These are phyloP conservation scores for Drosophila recens DNA, from an alignment of 2,888 invertebrate genomes.

Conservation along the genomic window DNA sequence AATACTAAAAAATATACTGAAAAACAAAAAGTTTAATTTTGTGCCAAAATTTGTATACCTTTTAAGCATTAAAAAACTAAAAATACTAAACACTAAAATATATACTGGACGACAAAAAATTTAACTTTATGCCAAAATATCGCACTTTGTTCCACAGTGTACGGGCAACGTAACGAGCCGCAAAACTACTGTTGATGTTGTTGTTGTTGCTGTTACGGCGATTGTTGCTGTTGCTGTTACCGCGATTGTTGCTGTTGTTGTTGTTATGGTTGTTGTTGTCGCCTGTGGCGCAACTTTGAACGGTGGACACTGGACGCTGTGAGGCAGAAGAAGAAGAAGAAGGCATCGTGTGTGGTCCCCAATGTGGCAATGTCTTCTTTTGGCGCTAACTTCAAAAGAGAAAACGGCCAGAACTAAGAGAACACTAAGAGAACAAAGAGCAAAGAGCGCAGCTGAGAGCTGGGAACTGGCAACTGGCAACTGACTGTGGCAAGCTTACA, in stretches of 20 bases:
- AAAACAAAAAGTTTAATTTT: too few species aligned
- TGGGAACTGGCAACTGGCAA: conserved; percentile 2
- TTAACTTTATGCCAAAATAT: too few species aligned
- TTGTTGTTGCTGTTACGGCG: conserved; percentile 28
- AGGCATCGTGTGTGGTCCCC: conserved; percentile 77
- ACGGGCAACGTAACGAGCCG: conserved; percentile 66
- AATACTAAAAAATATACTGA: too few species aligned
- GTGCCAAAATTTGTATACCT: too few species aligned
- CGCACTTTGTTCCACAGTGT: too few species aligned
- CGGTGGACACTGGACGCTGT: conserved; percentile 10
- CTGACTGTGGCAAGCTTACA: conserved; percentile 32
- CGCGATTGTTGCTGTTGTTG: conserved; percentile 32
- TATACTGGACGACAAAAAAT: too few species aligned
- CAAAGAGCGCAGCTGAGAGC: conserved; percentile 1
- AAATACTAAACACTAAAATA: too few species aligned
- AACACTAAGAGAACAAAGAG: conserved; percentile 2
- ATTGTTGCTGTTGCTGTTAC: conserved; percentile 32
- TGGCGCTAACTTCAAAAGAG: conserved; percentile 42
- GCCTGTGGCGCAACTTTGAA: conserved; percentile 62
- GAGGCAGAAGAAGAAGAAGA: neutral
- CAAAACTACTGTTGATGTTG: conserved; percentile 71
- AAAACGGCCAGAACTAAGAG: conserved; percentile 4
- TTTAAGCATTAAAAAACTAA: too few species aligned
- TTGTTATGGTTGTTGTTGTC: conserved; percentile 39
- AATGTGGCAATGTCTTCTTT: conserved; percentile 69